Evolutionary conservation across 2,888 invertebrate genomes (phyloP), one percentile per base, ranked within the genome.

Genomic region (Elegia similella): DNA sequence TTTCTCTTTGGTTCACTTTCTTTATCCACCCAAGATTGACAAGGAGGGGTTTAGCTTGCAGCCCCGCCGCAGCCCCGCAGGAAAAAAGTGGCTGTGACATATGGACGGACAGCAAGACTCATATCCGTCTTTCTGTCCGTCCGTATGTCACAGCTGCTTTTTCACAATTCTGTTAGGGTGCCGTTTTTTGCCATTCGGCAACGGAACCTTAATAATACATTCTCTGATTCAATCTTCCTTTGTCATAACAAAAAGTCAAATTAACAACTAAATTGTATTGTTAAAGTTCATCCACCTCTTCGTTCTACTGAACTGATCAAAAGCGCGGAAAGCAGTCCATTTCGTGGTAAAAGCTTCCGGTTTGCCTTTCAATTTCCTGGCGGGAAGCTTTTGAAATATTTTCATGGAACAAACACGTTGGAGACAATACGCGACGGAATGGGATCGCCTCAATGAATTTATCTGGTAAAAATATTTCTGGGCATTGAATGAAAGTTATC

Each of bases 291-390:
- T 50, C 34, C 30, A 50, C 34, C 34, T 46, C 8, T 50, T 50
- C 34, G 34, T 34, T 34, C 50, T 38, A 50, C 38, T 12, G 50
- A 34, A 16, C 38, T 50, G 16, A 50, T 50, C 50, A 50, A 50
- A 50, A 34, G 16, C 16, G 34, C 34, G 34, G 34, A 38, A 42
- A 53, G 29, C 10, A 53, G 42, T 42, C 52, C 52, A 53, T 53
- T 53, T 42, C 42, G 42, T n/a, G 29, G 42, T 42, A 53, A 53
- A 42, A 53, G 42, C 42, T 53, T 53, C 52, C 52, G 42, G 52
- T 42, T 42, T 53, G 42, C 52, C 42, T 53, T 42, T 42, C 52
- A 53, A 53, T 53, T 53, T 53, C 52, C 52, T 53, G 23, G 42
- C 38, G 42, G 42, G 38, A 42, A 42, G 42, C 52, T 53, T 30